These are phyloP conservation scores for Epinephelus coioides DNA, from an alignment of 2,797 vertebrate species.

Conservation along the genomic window DNA sequence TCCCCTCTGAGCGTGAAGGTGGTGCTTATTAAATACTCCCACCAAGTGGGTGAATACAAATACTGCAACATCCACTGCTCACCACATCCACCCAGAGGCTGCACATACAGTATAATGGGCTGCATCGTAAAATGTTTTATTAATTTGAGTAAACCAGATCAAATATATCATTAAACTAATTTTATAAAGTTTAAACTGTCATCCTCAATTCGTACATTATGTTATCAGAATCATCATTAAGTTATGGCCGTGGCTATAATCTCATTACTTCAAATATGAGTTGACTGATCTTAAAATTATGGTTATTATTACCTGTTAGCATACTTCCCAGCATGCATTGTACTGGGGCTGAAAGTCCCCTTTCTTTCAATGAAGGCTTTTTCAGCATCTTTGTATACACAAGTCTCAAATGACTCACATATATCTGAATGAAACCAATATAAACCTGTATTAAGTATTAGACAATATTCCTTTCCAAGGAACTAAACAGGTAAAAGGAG, in stretches of 20 bases:
- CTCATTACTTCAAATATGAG: neutral
- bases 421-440: neutral
- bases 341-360: too few relatives aligned
- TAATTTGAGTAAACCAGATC: neutral
- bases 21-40: constrained; percentile 66
- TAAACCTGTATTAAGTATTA: too few relatives aligned
- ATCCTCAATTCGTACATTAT: neutral
- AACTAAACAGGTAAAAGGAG: too few relatives aligned
- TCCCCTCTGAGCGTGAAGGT: neutral
- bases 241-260: neutral
- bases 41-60: constrained; percentile 66
- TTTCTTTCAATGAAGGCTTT: neutral
- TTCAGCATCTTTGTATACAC: neutral
- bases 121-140: neutral
- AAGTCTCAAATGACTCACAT: neutral
- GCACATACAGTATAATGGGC: neutral
- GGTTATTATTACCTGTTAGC: neutral
- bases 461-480: too few relatives aligned
- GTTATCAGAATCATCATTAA: neutral
- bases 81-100: neutral
- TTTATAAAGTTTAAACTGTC: neutral
- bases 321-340: neutral
- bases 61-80: constrained; percentile 38
- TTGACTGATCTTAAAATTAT: neutral
- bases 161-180: too few relatives aligned